Conservation (phyloP, 2,113 vertebrate genomes). For the Salvelinus sp. region DNA sequence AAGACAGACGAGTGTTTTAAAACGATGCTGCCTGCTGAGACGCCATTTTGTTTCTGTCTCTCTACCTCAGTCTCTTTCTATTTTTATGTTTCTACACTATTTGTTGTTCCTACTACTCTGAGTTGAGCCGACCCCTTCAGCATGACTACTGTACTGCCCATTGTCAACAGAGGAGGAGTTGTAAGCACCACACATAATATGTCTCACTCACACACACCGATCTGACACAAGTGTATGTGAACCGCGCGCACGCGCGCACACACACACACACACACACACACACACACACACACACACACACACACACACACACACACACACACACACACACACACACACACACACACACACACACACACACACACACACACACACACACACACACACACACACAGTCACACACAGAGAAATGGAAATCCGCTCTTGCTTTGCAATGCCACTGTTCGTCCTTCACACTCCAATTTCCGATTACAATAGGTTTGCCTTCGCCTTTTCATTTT, state of each 20-base stretch:
- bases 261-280: too few relatives aligned
- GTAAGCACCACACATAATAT: too few relatives aligned
- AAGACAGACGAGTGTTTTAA: background rate
- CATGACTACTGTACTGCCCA: slow-evolving; percentile 46
- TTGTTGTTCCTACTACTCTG: slow-evolving; percentile 13
- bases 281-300: too few relatives aligned
- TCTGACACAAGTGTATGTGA: too few relatives aligned
- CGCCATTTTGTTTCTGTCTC: background rate
- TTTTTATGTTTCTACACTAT: too few relatives aligned
- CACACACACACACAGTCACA: too few relatives aligned
- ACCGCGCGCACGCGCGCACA: too few relatives aligned
- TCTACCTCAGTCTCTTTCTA: background rate
- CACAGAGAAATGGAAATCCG: background rate
- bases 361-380: too few relatives aligned
- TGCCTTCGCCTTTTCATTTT: background rate
- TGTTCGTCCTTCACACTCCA: slow-evolving; percentile 7
- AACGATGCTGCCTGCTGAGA: background rate
- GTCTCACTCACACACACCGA: too few relatives aligned
- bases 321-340: too few relatives aligned
- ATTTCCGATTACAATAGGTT: background rate
- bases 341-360: too few relatives aligned
- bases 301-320: too few relatives aligned
- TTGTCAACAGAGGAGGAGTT: slow-evolving; percentile 33
- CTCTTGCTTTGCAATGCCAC: background rate
- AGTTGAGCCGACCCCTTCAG: slow-evolving; percentile 33